A percentile compares a stretch with the other conserved stretches of the same genome.
Conservation (phyloP, 2,113 vertebrate species). For the Clupea harengus region DNA sequence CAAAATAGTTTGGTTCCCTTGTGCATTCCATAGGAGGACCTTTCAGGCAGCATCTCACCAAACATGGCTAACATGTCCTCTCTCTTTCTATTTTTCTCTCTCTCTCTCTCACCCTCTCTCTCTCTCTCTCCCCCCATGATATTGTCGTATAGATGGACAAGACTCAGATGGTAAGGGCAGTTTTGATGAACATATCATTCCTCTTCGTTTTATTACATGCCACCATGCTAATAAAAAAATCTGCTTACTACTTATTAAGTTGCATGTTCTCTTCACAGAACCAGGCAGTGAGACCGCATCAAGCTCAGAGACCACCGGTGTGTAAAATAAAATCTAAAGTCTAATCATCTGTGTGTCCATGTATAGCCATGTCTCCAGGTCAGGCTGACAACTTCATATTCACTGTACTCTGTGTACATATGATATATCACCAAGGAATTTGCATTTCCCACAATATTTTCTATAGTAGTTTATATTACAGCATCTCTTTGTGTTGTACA, state of each 20-base stretch:
- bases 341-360: no score
- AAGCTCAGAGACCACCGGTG: slow-evolving; percentile 21
- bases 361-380: not conserved
- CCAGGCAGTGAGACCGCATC: not conserved
- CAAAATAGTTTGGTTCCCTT: slow-evolving; percentile 48
- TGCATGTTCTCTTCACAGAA: not conserved
- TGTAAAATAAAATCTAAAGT: not conserved
- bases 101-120: slow-evolving; percentile 1
- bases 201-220: not conserved
- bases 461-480: not conserved
- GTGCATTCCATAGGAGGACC: slow-evolving; percentile 29
- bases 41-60: not conserved
- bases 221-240: no score
- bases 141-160: slow-evolving; percentile 30
- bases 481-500: not conserved
- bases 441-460: not conserved
- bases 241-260: not conserved
- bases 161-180: slow-evolving; percentile 36
- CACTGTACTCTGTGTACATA: not conserved
- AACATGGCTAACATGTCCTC: slow-evolving; percentile 21
- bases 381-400: not conserved
- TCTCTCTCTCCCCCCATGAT: no score
- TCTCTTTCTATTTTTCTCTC: no score
- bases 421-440: not conserved
- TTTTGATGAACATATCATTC: not conserved